A percentile compares a stretch with the other conserved stretches of the same genome.
Evolutionary conservation across 2,113 vertebrate genomes (phyloP).

Genomic region (Oplegnathus fasciatus): DNA sequence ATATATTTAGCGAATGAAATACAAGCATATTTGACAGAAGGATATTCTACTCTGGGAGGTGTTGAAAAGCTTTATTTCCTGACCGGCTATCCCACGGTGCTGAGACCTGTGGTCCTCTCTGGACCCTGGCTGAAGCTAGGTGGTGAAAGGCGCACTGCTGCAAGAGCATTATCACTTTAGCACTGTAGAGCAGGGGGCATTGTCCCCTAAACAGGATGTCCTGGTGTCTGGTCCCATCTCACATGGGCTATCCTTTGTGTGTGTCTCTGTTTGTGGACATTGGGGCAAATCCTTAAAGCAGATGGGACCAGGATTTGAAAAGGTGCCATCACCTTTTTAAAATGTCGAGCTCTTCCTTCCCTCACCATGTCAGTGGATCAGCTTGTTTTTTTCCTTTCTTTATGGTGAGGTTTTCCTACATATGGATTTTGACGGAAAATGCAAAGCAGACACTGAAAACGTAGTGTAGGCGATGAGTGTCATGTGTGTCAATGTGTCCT

Average conservation of each 20-base stretch:
- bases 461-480: background rate
- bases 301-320: conserved; percentile 78
- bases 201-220: conserved; percentile 85
- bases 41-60: conserved; percentile 66
- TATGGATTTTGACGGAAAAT: conserved; percentile 48
- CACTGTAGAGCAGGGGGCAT: conserved; percentile 50
- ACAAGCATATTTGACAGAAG: conserved; percentile 44
- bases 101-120: conserved; percentile 47
- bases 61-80: conserved; percentile 71
- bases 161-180: conserved; percentile 72
- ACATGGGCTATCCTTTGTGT: conserved; percentile 55
- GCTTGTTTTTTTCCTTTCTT: conserved; percentile 66
- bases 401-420: conserved; percentile 50
- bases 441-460: conserved; percentile 3
- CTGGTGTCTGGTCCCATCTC: conserved; percentile 79
- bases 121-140: conserved; percentile 50
- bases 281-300: conserved; percentile 78
- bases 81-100: conserved; percentile 31
- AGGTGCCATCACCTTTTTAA: conserved; percentile 56
- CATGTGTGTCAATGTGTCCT: conserved; percentile 1
- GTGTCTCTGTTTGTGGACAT: conserved; percentile 50
- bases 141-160: conserved; percentile 75
- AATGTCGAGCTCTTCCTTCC: conserved; percentile 60
- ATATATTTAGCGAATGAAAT: conserved; percentile 59
- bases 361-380: conserved; percentile 56